Base-by-base conservation (phyloP, 2,113 vertebrate genomes). In the Lampris incognitus region DNA sequence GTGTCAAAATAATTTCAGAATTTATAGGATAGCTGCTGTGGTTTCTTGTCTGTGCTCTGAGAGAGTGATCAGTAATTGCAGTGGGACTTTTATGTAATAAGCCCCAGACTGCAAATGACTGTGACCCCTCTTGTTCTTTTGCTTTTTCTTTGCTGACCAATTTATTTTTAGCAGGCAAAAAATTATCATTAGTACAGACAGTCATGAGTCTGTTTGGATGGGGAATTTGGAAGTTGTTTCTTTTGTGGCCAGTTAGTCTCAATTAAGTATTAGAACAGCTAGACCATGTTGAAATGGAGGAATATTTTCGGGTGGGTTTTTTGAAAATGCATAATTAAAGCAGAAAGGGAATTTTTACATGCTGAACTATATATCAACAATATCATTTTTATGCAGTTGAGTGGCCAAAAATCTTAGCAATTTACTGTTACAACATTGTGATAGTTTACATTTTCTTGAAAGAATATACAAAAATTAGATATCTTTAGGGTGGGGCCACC, bases 401-500 rank as follows among this genome's bases (percentile, higher is more conserved):
- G 24, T 24, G 24, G 24, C 24, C 24, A 24, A 24, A 24, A 24
- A 24, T 24, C 24, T 24, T 24, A 24, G 24, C 24, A 24, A 24
- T 24, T 24, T 69, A 13, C 51, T 54, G 51, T 10, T 9, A 65
- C 40, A 39, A 69, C 2, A 0, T 10, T 58, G 61, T 24, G 24
- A 24, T 24, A 24, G 24, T 24, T 24, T 24, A 24, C 24, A 24
- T 24, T 24, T 24, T 24, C 24, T 24, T 24, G 24, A 24, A 24
- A 24, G 24, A 24, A 24, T 24, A 24, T 24, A 24, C 24, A 24
- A 24, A 24, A 24, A 57, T 72, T 41, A 62, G 75, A 75, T 36
- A 36, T 59, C 49, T 66, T 38, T 48, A 40, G 77, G 85, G 85
- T 52, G 84, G 87, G 77, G 87, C 72, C 59, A 84, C 44, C 2